Evolutionary conservation across 2,113 vertebrate genomes (phyloP), one percentile per base, ranked within the genome.

Genomic region (Furnarius figulus): DNA sequence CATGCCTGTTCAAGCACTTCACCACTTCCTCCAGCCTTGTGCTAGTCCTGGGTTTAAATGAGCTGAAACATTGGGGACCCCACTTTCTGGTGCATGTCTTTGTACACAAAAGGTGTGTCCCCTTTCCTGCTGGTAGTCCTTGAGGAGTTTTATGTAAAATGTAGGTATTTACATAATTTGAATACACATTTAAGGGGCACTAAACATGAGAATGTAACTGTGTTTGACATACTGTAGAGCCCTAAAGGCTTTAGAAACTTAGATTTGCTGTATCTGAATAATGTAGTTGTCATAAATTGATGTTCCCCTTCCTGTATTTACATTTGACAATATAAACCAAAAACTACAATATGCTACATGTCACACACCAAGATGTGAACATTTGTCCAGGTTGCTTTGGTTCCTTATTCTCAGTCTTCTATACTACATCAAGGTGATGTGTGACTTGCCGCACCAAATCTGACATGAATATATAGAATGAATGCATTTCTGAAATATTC

Each of bases 161-260:
- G 21, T 87, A 94, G 80, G 90, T 93, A 87, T 97, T 97, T 94
- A 85, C 71, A 85, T 96, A 96, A 97, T 96, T 95, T 94, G 75
- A 80, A 87, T 92, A 88, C 25, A 71, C 9, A 63, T 93, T 95
- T 91, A 91, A 89, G 95, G 91, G 62, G 89, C 91, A 96, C 79
- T 96, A 86, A 93, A 47, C 88, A 91, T 0, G 2, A 89, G 74
- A 91, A 53, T 53, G 22, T 94, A 95, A 94, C 86, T 63, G 4
- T 76, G 28, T 94, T 96, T 97, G 96, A 95, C 94, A 68, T 91
- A 63, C 75, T 67, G 56, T 92, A 84, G 83, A 78, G 77, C 94
- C 95, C 93, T 52, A 65, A 95, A 95, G 95, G 94, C 75, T 90
- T 97, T 79, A 65, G 68, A 93, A 97, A 96, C 84, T 96, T 93